phyloP scores from a whole-genome alignment of 2,797 vertebrate genomes.

The Gymnoscopelus microlampas region DNA sequence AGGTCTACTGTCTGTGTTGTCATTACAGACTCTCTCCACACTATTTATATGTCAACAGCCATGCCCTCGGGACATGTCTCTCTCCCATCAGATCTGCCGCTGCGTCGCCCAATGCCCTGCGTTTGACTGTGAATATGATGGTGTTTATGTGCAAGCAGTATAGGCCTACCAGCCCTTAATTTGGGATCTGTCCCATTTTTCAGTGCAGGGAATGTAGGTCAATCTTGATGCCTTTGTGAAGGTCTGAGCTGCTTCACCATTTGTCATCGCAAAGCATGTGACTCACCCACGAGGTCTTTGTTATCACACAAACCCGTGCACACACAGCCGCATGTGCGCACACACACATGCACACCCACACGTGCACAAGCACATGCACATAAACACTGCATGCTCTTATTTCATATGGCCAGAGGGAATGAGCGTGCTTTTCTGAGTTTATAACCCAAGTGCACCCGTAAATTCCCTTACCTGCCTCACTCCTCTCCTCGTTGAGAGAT shows the following conservation, averaged over 20 bases:
- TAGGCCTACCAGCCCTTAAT: slow-evolving; percentile 70
- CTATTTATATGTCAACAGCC: slow-evolving; percentile 73
- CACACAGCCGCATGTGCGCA: neutral
- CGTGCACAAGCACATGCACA: neutral
- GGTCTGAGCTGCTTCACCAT: slow-evolving; percentile 65
- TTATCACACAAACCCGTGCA: slow-evolving; percentile 49
- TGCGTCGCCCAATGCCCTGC: slow-evolving; percentile 56
- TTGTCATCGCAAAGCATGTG: slow-evolving; percentile 71
- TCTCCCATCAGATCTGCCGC: slow-evolving; percentile 56
- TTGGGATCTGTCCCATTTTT: slow-evolving; percentile 80
- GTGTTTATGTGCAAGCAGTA: slow-evolving; percentile 60
- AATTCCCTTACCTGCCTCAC: neutral
- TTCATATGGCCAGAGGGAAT: slow-evolving; percentile 36
- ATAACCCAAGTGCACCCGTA: slow-evolving; percentile 23
- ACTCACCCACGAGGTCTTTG: slow-evolving; percentile 69
- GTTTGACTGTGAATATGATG: slow-evolving; percentile 70
- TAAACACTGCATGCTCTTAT: slow-evolving; percentile 22
- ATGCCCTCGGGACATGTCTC: slow-evolving; percentile 62
- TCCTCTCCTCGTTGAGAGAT: neutral
- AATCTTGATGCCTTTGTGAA: slow-evolving; percentile 68
- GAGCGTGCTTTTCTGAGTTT: slow-evolving; percentile 32
- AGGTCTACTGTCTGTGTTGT: slow-evolving; percentile 71
- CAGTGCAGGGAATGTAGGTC: slow-evolving; percentile 78
- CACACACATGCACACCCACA: neutral
- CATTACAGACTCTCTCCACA: slow-evolving; percentile 62